Evolutionary conservation across 2,113 vertebrate species (phyloP).

Genomic region (Tachysurus vachellii): DNA sequence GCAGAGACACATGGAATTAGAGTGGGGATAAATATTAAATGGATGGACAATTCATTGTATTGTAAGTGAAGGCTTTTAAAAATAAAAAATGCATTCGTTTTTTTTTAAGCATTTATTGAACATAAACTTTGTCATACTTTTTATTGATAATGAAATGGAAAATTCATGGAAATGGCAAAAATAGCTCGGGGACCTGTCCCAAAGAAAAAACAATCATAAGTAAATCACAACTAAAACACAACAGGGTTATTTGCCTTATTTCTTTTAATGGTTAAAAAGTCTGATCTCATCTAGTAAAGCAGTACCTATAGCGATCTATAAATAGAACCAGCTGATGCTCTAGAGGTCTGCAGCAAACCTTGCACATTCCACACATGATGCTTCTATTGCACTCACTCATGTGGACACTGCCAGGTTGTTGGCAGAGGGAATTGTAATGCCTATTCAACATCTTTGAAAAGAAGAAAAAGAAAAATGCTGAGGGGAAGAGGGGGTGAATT

Average conservation of each 20-base stretch:
- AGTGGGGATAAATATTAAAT: slow-evolving; percentile 34
- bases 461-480: slow-evolving; percentile 4
- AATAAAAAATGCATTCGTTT: neutral
- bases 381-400: slow-evolving; percentile 21
- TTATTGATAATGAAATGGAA: neutral
- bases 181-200: neutral
- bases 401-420: slow-evolving; percentile 33
- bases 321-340: slow-evolving; percentile 49
- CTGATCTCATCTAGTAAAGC: neutral
- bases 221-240: neutral
- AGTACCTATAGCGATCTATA: slow-evolving; percentile 25
- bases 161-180: neutral
- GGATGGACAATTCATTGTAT: neutral
- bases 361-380: slow-evolving; percentile 34
- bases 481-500: slow-evolving; percentile 29
- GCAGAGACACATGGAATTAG: slow-evolving; percentile 42
- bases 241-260: neutral
- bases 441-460: slow-evolving; percentile 35
- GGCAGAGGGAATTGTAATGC: slow-evolving; percentile 40
- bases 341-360: slow-evolving; percentile 15
- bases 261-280: neutral
- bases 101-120: neutral
- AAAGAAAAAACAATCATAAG: neutral
- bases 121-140: neutral
- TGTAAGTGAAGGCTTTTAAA: neutral